Percentiles rank a stretch among this genome's conserved stretches.
Conservation (phyloP, 1,140 invertebrate species). For the Bombus polaris region DNA sequence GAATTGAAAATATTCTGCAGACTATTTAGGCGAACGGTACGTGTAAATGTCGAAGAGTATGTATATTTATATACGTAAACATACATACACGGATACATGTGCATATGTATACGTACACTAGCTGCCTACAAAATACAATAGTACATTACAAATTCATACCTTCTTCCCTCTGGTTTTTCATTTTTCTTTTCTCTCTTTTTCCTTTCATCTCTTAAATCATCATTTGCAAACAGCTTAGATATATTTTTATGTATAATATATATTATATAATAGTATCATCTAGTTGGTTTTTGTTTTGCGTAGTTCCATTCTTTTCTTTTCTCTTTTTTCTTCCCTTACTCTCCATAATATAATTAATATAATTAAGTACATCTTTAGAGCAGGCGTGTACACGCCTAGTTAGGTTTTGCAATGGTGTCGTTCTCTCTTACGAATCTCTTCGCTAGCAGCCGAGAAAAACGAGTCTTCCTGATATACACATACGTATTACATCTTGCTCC, state of each 20-base stretch:
- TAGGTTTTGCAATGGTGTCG: conserved; percentile 49
- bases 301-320: conserved; percentile 51
- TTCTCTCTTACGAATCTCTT: conserved; percentile 43
- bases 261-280: conserved; percentile 72
- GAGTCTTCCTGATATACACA: background rate
- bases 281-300: conserved; percentile 70
- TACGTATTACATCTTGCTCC: conserved; percentile 21
- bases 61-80: conserved; percentile 66
- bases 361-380: conserved; percentile 74
- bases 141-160: conserved; percentile 74
- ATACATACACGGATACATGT: conserved; percentile 62
- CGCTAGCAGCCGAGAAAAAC: conserved; percentile 40
- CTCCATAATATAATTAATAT: conserved; percentile 49
- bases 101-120: conserved; percentile 72
- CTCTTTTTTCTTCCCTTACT: conserved; percentile 1
- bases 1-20: conserved; percentile 62
- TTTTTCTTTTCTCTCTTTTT: conserved; percentile 9
- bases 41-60: conserved; percentile 59
- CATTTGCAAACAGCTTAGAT: conserved; percentile 73
- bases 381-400: conserved; percentile 55
- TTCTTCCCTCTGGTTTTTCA: conserved; percentile 29
- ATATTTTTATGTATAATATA: conserved; percentile 69
- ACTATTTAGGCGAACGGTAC: conserved; percentile 54
- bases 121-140: conserved; percentile 76
- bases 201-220: conserved; percentile 55